Base-by-base conservation (phyloP, 2,797 vertebrate species). In the Ambastaia sidthimunki region DNA sequence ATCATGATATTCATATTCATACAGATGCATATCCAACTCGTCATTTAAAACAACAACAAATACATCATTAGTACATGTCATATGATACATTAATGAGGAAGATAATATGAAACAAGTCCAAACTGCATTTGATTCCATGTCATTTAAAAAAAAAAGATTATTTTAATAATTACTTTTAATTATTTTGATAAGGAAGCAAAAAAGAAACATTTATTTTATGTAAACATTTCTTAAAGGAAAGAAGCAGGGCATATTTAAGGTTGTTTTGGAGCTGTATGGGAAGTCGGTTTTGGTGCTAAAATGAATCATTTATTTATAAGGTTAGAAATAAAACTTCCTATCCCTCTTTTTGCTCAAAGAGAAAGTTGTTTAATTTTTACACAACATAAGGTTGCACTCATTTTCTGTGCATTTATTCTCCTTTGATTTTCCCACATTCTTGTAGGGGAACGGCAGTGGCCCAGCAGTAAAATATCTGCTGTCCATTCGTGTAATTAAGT, bases 401-500 rank as follows among this genome's bases (percentile, higher is more conserved):
- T 57, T 74, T 1, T 18, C 7, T 5, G 31, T 15, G 25, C 18
- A 11, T 62, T 37, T 37, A 19, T 31, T 44, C 47, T 2, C 57
- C 18, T 76, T 68, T 57, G 16, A 23, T 67, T 34, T 76, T 41
- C 21, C 25, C 34, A 59, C 19, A 13, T 57, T 57, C 21, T n/a
- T 57, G 6, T n/a, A 19, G 28, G 28, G 28, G 28, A 28, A 28
- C 28, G 28, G 28, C 28, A 28, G 28, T 28, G 28, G 4, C 28
- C 28, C 28, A 0, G 50, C 15, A 41, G 21, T 31, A 7, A 54
- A 76, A 71, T 3, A 3, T 23, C 13, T 41, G 1, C 41, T n/a
- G 44, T 71, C 18, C 47, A 55, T 74, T 59, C 34, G 1, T 50
- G 62, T 21, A 67, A 71, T 77, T 69, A 81, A 80, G 84, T 83